Conservation (phyloP, 2,797 vertebrate genomes). For the Leucoraja ocellata region DNA sequence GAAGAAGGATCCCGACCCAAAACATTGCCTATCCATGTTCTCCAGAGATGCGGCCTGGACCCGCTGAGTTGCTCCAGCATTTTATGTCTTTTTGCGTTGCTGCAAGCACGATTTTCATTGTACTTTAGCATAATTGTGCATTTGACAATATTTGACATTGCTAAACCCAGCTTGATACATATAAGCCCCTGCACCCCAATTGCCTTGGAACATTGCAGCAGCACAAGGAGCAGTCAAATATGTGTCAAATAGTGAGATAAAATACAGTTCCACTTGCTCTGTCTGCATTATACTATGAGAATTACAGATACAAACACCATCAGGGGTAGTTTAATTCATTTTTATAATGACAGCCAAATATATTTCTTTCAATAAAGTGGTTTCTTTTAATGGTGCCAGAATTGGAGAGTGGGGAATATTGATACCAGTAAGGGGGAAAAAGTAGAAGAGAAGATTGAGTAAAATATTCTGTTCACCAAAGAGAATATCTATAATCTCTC, state of each 20-base stretch:
- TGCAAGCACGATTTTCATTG: no score
- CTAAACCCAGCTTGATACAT: neutral
- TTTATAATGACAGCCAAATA: neutral
- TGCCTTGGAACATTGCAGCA: neutral
- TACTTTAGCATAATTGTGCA: no score
- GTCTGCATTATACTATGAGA: neutral
- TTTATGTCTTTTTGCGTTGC: no score
- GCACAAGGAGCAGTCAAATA: neutral
- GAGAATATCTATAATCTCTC: neutral
- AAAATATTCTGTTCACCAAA: neutral
- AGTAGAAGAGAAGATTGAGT: no score
- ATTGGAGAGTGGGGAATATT: neutral
- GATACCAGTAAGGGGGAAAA: neutral
- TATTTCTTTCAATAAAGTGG: neutral
- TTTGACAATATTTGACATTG: no score
- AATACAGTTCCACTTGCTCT: neutral
- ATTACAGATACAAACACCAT: neutral
- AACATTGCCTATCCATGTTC: no score
- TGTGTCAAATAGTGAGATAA: neutral
- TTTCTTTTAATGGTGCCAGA: neutral
- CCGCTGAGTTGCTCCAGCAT: no score
- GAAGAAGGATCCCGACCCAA: no score
- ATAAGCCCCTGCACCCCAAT: neutral
- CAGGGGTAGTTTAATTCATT: neutral
- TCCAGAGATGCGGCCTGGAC: no score